These are phyloP conservation scores for Hydrozoanthus tunicans DNA, from an alignment of 64 coral and sea anemone species.

Conservation along the genomic window DNA sequence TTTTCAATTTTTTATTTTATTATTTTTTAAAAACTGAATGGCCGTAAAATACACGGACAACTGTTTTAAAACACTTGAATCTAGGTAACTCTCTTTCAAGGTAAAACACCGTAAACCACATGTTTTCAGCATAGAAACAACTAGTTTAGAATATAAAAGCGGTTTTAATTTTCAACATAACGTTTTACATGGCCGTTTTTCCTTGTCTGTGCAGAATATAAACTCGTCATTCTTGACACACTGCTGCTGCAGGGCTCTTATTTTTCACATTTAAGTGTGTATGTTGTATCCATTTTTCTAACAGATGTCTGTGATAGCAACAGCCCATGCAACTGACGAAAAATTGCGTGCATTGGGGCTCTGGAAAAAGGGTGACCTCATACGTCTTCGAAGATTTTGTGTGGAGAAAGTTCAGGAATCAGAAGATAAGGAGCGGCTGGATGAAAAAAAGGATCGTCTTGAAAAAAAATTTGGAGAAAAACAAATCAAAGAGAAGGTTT, in stretches of 20 bases:
- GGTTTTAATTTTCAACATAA: too few relatives aligned
- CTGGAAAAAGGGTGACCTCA: neutral
- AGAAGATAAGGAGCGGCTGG: neutral
- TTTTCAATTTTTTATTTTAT: too few relatives aligned
- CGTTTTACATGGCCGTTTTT: too few relatives aligned
- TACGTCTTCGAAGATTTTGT: constrained; percentile 1
- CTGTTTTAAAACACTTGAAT: too few relatives aligned
- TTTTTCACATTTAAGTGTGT: neutral
- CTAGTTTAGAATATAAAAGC: too few relatives aligned
- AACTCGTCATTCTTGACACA: too few relatives aligned
- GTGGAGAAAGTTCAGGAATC: neutral
- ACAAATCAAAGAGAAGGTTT: constrained; percentile 17
- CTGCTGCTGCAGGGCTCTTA: neutral
- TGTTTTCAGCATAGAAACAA: too few relatives aligned
- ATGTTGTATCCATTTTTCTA: neutral
- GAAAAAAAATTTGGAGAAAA: neutral
- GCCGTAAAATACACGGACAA: too few relatives aligned
- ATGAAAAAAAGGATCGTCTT: neutral
- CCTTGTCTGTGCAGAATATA: too few relatives aligned
- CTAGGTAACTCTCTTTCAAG: too few relatives aligned
- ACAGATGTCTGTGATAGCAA: constrained; percentile 29
- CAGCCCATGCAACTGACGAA: constrained; percentile 7
- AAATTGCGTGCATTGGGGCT: neutral
- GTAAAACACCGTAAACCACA: too few relatives aligned
- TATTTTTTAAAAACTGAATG: too few relatives aligned